Evolutionary conservation across 92 coral and sea anemone species (phyloP).

Genomic region (Heliopora coerulea): DNA sequence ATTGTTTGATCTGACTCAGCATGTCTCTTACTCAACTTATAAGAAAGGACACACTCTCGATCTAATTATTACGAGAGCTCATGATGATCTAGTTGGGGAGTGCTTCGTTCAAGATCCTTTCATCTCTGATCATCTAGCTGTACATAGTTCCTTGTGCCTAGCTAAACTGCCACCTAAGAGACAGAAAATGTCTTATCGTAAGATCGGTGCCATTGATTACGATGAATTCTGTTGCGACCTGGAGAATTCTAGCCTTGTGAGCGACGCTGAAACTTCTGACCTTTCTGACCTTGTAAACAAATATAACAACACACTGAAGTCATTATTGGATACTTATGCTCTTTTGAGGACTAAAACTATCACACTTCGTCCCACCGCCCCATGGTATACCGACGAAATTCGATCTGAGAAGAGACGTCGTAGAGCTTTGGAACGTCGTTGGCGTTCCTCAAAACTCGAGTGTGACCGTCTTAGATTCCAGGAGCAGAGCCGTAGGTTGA

Average conservation of each 20-base stretch:
- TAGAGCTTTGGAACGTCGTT: constrained; percentile 18
- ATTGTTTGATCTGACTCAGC: constrained; percentile 4
- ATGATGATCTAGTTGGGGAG: constrained; percentile 12
- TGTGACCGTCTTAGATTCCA: constrained; percentile 9
- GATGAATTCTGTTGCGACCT: neutral
- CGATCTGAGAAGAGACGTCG: too few relatives aligned
- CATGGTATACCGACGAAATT: constrained; percentile 44
- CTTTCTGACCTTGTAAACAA: neutral
- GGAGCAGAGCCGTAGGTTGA: constrained; percentile 9
- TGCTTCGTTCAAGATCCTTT: constrained; percentile 24
- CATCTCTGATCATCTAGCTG: constrained; percentile 38
- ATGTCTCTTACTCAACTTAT: constrained; percentile 8
- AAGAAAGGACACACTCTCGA: constrained; percentile 33
- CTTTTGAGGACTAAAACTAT: neutral
- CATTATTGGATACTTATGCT: constrained; percentile 25
- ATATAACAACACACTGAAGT: neutral
- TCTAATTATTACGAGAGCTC: constrained; percentile 34
- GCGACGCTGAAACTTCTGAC: neutral
- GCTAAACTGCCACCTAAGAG: neutral
- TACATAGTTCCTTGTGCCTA: neutral
- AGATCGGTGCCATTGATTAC: neutral
- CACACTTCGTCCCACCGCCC: constrained; percentile 31
- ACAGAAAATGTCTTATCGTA: neutral
- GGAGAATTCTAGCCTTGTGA: neutral
- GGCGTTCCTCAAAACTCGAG: constrained; percentile 4